Percentiles rank a stretch among this genome's conserved stretches.
Evolutionary conservation across 2,113 vertebrate genomes (phyloP).

Genomic region (Entelurus aequoreus): DNA sequence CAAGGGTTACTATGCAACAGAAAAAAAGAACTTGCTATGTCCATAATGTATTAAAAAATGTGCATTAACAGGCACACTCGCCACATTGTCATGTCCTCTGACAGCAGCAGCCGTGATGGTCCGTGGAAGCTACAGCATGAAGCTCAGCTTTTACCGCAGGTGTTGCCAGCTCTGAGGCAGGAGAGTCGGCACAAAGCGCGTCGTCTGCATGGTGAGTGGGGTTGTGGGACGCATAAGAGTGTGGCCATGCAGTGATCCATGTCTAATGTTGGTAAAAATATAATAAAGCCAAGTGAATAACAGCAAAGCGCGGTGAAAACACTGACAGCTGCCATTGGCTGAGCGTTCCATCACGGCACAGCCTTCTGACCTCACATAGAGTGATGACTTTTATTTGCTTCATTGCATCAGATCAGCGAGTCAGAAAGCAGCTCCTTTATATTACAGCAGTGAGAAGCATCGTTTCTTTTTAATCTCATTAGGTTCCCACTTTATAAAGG

Average conservation of each 20-base stretch:
- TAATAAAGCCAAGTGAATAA: neutral
- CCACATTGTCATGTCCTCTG: neutral
- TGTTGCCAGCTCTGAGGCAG: neutral
- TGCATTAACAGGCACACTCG: neutral
- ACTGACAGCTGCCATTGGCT: neutral
- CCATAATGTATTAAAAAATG: neutral
- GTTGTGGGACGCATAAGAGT: neutral
- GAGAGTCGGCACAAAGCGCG: neutral
- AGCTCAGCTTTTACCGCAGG: neutral
- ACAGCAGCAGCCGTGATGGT: slow-evolving; percentile 1
- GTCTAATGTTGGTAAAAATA: slow-evolving; percentile 1
- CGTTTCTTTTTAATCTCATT: neutral
- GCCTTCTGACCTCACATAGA: neutral
- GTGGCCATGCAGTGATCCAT: neutral
- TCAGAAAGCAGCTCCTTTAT: neutral
- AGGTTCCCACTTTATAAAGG: neutral
- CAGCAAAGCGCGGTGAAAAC: neutral
- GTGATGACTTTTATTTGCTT: neutral
- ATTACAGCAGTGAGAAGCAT: neutral
- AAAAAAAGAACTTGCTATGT: neutral
- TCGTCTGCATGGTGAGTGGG: too few relatives aligned
- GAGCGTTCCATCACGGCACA: neutral
- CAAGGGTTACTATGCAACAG: neutral
- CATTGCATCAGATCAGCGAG: neutral
- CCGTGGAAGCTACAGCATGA: neutral